A percentile compares a stretch with the other conserved stretches of the same genome.
phyloP scores from a whole-genome alignment of 2,113 vertebrate species.

The Ceyx melanurus region DNA sequence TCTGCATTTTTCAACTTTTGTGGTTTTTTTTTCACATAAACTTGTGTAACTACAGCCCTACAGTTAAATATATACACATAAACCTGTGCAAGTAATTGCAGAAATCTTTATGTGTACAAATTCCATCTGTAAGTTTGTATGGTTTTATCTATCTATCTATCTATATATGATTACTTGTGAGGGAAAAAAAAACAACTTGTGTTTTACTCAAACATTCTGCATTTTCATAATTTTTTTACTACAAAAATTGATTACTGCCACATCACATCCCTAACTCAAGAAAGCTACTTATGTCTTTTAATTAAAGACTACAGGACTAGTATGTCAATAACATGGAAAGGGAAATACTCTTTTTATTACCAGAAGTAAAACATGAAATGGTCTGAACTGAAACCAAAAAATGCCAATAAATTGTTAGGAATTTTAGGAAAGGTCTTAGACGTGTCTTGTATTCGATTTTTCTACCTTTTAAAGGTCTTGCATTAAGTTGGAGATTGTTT shows the following conservation, averaged over 20 bases:
- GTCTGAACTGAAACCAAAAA: neutral
- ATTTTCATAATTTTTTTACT: neutral
- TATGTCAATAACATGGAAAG: neutral
- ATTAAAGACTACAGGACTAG: neutral
- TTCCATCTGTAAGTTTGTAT: neutral
- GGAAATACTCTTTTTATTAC: neutral
- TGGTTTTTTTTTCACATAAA: neutral
- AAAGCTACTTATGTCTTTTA: neutral
- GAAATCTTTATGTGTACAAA: neutral
- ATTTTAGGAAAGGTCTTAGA: neutral
- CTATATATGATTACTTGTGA: neutral
- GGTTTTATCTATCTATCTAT: neutral
- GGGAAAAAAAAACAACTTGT: too few species aligned
- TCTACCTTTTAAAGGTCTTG: neutral
- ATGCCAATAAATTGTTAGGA: neutral
- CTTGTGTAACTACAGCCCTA: neutral
- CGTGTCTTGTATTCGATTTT: neutral
- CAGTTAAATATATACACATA: neutral
- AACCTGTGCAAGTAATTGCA: neutral
- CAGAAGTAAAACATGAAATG: neutral
- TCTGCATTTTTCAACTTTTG: neutral
- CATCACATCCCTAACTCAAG: too few species aligned
- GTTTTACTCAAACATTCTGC: neutral
- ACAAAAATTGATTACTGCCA: neutral
- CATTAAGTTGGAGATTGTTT: neutral